These are phyloP conservation scores for Mesoclemmys tuberculata DNA, from an alignment of 2,113 vertebrate genomes.

Conservation along the genomic window DNA sequence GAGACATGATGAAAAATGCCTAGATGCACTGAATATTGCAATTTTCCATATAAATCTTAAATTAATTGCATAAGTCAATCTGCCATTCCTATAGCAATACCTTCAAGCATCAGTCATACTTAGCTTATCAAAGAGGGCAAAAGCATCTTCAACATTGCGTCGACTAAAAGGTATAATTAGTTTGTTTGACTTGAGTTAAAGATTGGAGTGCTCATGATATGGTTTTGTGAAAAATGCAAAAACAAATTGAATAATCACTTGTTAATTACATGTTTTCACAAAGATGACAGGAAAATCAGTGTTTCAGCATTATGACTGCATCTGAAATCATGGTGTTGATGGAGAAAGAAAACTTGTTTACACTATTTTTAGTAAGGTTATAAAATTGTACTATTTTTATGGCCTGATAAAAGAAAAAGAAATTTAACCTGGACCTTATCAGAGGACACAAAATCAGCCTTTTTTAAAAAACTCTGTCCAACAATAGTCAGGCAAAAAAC, in stretches of 20 bases:
- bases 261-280: slow-evolving; percentile 38
- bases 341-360: neutral
- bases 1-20: neutral
- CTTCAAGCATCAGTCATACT: slow-evolving; percentile 2
- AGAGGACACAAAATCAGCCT: neutral
- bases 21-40: neutral
- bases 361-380: neutral
- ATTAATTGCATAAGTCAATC: slow-evolving; percentile 38
- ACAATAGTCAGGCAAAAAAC: neutral
- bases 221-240: neutral
- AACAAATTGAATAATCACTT: slow-evolving; percentile 42
- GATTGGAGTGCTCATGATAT: neutral
- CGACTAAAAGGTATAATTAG: slow-evolving; percentile 32
- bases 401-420: neutral
- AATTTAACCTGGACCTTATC: slow-evolving; percentile 4
- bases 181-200: slow-evolving; percentile 18
- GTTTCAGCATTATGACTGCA: neutral
- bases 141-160: slow-evolving; percentile 27
- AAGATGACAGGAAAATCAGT: neutral
- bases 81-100: neutral
- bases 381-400: neutral
- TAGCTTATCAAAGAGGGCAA: neutral
- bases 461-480: neutral
- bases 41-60: neutral
- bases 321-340: neutral